Base-by-base conservation (phyloP, 2,888 invertebrate species). In the Melinaea menophilus region DNA sequence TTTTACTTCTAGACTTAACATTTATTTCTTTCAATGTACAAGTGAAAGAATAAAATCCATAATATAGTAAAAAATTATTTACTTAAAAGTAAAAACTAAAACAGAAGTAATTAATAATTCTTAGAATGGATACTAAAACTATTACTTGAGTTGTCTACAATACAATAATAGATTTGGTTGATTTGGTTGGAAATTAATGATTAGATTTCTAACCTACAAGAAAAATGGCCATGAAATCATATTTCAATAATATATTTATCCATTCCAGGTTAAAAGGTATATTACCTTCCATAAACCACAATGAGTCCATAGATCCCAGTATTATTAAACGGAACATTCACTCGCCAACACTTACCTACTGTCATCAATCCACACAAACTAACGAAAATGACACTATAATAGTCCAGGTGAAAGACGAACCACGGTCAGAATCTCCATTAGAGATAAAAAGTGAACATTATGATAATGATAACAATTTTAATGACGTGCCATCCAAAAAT, bases 311-410 rank as follows among this genome's bases (percentile, higher is more conserved):
- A 2, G 82, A 86, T 62, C 75, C 84, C 4, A 79, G 80, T 0
- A 70, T 78, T 0, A 70, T 78, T n/a, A 85, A 84, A 59, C 63
- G 76, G 55, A 73, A 71, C 51, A 41, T 46, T 3, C 57, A 56
- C 2, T 75, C 78, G 0, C 79, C 79, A 63, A 71, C 2, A 5
- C 31, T 13, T 13, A 35, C 51, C 1, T 63, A 56, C 9, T 74
- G 65, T 56, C 79, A 84, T 11, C 81, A 78, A 56, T 72, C 77
- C 59, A 86, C 87, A 2, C 88, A 88, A 70, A 88, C 88, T 0
- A 83, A 85, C 0, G 56, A 11, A n/a, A 47, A 56, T 59, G 54
- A 22, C 5, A 31, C 56, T 1, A 56, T 56, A 31, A 31, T 51
- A 1, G 60, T 56, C 22, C 71, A 75, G 64, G 72, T 86, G 3